phyloP scores from a whole-genome alignment of 1,140 invertebrate species.

The Drosophila ananassae region DNA sequence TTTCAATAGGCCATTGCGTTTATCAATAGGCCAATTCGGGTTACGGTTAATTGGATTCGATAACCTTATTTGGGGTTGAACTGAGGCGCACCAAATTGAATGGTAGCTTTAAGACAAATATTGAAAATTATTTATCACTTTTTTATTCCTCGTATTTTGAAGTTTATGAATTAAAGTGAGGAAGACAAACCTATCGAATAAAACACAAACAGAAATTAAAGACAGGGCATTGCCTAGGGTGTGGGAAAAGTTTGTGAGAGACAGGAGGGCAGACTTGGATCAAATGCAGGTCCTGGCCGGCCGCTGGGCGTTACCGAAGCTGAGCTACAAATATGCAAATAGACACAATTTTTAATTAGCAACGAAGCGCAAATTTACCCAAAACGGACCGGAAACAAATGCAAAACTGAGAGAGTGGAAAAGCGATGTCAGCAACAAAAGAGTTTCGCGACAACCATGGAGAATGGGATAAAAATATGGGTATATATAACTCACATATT shows the following conservation, averaged over 20 bases:
- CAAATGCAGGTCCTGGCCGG: slow-evolving; percentile 57
- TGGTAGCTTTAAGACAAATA: neutral
- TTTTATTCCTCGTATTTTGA: neutral
- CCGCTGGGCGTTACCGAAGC: slow-evolving; percentile 31
- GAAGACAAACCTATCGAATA: slow-evolving; percentile 52
- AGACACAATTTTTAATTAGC: slow-evolving; percentile 82
- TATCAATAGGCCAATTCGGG: slow-evolving; percentile 61
- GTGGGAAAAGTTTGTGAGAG: slow-evolving; percentile 43
- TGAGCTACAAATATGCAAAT: slow-evolving; percentile 77
- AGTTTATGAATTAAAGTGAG: neutral
- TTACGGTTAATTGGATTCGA: slow-evolving; percentile 45
- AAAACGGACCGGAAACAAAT: slow-evolving; percentile 41
- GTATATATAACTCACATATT: slow-evolving; percentile 64
- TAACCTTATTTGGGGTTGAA: slow-evolving; percentile 6
- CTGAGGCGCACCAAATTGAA: neutral
- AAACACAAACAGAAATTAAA: neutral
- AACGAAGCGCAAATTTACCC: slow-evolving; percentile 74
- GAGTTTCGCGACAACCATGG: slow-evolving; percentile 50
- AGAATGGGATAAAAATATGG: slow-evolving; percentile 41
- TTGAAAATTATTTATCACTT: slow-evolving; percentile 3
- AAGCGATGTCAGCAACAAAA: slow-evolving; percentile 78
- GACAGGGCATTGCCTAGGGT: neutral
- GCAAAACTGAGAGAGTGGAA: neutral
- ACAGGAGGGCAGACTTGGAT: slow-evolving; percentile 60
- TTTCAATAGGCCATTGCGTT: slow-evolving; percentile 53